These are phyloP conservation scores for Eupithecia dodoneata DNA, from an alignment of 2,888 invertebrate species.

Conservation along the genomic window DNA sequence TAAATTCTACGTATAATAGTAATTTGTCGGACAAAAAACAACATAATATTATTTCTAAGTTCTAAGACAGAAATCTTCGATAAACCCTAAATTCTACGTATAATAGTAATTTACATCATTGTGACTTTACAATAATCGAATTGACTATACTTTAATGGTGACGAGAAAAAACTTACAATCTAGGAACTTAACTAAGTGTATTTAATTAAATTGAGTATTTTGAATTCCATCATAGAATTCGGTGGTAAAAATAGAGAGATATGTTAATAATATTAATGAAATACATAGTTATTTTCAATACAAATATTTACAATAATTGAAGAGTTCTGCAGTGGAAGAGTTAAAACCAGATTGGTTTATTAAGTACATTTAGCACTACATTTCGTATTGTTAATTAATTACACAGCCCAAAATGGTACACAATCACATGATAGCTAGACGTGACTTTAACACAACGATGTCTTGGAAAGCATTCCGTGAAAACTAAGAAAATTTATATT, in stretches of 20 bases:
- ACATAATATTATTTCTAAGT: conserved; percentile 31
- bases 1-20: conserved; percentile 40
- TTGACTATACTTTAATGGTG: conserved; percentile 72
- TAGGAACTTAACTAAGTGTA: conserved; percentile 51
- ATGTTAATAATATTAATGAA: conserved; percentile 58
- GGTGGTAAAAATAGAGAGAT: conserved; percentile 70
- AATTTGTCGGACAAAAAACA: conserved; percentile 38
- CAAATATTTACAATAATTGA: conserved; percentile 40
- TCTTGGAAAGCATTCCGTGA: not conserved
- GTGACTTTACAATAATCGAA: conserved; percentile 58
- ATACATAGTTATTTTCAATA: conserved; percentile 26
- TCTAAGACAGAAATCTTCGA: conserved; percentile 26
- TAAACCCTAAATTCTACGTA: conserved; percentile 35
- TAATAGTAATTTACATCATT: conserved; percentile 49
- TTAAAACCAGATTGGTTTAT: conserved; percentile 1
- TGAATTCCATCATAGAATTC: conserved; percentile 55
- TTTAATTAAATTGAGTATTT: conserved; percentile 67
- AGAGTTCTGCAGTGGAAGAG: conserved; percentile 3
- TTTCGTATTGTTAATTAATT: conserved; percentile 45
- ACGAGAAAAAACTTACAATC: conserved; percentile 62
- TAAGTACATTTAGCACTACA: conserved; percentile 26
- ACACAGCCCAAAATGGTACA: conserved; percentile 65
- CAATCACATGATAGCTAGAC: conserved; percentile 46
- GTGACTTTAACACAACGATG: not conserved
- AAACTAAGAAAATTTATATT: not conserved